Base-by-base conservation (phyloP, 2,888 invertebrate genomes). In the Scaptomyza cyrtandrae region DNA sequence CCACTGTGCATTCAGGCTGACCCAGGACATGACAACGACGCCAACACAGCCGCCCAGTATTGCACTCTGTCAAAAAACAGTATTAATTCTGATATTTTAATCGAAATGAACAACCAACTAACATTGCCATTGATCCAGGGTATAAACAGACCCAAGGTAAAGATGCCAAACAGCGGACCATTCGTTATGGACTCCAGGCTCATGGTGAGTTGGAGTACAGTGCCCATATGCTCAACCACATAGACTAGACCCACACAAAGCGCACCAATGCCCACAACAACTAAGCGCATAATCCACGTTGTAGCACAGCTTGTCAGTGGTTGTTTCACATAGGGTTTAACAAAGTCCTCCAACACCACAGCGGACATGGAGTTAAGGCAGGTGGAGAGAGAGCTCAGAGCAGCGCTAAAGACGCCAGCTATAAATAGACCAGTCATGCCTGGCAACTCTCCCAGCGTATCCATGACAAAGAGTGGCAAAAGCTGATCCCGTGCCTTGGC, bases 401-500 rank as follows among this genome's bases (percentile, higher is more conserved):
- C 96, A 16, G 97, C 98, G 92, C 97, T 97, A 86, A 98, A 98
- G 1, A 98, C 95, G 35, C 97, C 97, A 31, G 98, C 97, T 0
- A 98, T 95, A 89, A 98, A 98, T 31, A 98, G 92, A 6, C 98
- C 98, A 0, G 97, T 95, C 79, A 98, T 93, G 2, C 98, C 98
- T 0, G 96, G 96, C 90, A 95, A 93, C 44, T 95, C 93, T 0
- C 95, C 95, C 37, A 97, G 91, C 10, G 95, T 94, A 79, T 97
- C 96, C 96, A 97, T 97, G 6, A 98, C 97, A 63, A 97, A 94
- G n/a, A 97, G 91, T 0, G 97, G 97, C 44, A 98, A 90, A 3
- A 98, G 92, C 92, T 98, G 96, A 88, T 96, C 96, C 71, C 95
- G 95, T 10, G 95, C 95, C 72, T 93, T 92, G 0, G 95, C 96